Percentiles rank a stretch among this genome's conserved stretches.
phyloP scores from a whole-genome alignment of 2,797 vertebrate genomes.

The Crypturellus tataupa region DNA sequence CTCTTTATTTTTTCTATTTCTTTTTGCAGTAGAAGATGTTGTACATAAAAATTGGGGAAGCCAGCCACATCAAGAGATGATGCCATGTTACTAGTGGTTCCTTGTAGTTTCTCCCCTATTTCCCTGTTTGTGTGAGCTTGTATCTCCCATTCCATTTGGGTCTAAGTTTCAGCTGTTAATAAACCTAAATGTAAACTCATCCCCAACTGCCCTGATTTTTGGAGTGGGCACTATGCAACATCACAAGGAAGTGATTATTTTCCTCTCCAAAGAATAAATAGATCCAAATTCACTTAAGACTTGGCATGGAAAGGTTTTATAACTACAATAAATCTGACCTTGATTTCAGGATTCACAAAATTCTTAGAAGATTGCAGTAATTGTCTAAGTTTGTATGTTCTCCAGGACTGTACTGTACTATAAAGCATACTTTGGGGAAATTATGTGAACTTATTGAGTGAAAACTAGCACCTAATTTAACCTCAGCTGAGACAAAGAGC shows the following conservation, averaged over 20 bases:
- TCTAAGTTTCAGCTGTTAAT: background rate
- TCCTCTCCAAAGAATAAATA: conserved; percentile 9
- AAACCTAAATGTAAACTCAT: background rate
- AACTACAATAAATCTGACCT: background rate
- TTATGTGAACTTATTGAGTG: background rate
- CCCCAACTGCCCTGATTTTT: background rate
- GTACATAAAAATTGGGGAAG: background rate
- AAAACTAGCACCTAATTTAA: background rate
- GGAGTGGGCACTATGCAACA: background rate
- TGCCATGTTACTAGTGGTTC: background rate
- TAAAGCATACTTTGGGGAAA: background rate
- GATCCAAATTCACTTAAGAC: conserved; percentile 4
- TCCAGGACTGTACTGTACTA: background rate
- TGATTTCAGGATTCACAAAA: background rate
- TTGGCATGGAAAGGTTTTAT: background rate
- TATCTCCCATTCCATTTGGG: background rate
- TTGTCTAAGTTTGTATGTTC: background rate
- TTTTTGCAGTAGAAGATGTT: background rate
- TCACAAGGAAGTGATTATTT: background rate
- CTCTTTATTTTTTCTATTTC: background rate
- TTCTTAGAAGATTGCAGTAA: background rate
- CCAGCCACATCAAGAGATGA: background rate
- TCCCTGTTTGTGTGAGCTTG: background rate
- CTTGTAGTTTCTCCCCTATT: background rate
- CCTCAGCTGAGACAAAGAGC: background rate